Evolutionary conservation across 2,797 vertebrate genomes (phyloP).

Genomic region (Macropus fuliginosus): DNA sequence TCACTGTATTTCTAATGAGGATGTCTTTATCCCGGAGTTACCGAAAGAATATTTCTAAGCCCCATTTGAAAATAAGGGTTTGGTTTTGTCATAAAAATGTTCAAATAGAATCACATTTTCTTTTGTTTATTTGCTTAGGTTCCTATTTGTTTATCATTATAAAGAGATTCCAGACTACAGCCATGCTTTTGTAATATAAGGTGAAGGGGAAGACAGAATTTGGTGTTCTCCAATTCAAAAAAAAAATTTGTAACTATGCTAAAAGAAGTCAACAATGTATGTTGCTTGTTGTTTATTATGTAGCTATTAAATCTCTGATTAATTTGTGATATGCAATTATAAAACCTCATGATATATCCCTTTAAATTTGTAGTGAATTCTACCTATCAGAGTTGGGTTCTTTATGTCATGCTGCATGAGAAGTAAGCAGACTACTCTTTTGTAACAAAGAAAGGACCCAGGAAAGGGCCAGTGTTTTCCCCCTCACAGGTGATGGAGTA

Average conservation of each 20-base stretch:
- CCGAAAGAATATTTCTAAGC: conserved; percentile 56
- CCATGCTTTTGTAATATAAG: conserved; percentile 45
- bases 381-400: conserved; percentile 53
- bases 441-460: conserved; percentile 87
- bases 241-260: conserved; percentile 23
- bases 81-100: conserved; percentile 68
- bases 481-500: conserved; percentile 93
- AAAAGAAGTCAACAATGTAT: conserved; percentile 69
- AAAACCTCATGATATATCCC: conserved; percentile 69
- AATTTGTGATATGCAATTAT: conserved; percentile 52
- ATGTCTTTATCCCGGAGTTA: conserved; percentile 55
- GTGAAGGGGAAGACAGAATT: conserved; percentile 32
- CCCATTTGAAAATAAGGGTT: conserved; percentile 64
- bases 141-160: conserved; percentile 36
- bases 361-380: conserved; percentile 78
- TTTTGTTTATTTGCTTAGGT: background rate
- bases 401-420: conserved; percentile 75
- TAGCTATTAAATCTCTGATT: conserved; percentile 75
- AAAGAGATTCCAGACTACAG: conserved; percentile 61
- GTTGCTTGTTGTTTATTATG: conserved; percentile 72
- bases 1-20: conserved; percentile 45
- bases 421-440: conserved; percentile 81
- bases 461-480: conserved; percentile 84
- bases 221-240: conserved; percentile 69
- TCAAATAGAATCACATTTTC: conserved; percentile 39